Conservation (phyloP, 2,797 vertebrate species). For the Falco naumanni region DNA sequence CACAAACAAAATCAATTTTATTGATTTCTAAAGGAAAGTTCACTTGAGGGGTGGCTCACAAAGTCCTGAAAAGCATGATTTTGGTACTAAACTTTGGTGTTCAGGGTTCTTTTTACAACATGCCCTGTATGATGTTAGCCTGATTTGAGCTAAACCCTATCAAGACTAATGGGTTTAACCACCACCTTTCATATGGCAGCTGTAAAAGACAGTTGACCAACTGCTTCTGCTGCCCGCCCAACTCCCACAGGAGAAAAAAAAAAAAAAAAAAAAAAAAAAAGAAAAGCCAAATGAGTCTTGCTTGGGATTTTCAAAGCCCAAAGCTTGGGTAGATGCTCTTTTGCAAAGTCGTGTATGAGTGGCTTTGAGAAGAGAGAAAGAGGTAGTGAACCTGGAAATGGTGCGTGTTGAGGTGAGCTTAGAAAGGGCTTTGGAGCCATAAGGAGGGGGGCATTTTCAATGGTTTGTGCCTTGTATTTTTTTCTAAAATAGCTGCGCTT, state of each 20-base stretch:
- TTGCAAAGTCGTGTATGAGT: not conserved
- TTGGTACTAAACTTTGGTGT: not conserved
- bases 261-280: too few species aligned
- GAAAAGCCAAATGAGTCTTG: not conserved
- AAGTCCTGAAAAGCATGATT: not conserved
- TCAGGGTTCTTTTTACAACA: not conserved
- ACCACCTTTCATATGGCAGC: not conserved
- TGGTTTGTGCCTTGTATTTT: not conserved
- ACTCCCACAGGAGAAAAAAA: too few species aligned
- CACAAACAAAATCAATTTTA: constrained; percentile 38
- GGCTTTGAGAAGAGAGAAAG: not conserved
- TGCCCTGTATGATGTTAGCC: not conserved
- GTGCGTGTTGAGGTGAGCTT: not conserved
- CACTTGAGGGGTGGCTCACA: not conserved
- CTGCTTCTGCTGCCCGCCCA: fast-evolving
- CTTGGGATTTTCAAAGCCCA: not conserved
- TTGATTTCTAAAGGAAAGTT: constrained; percentile 36
- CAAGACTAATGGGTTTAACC: not conserved
- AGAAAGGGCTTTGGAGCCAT: not conserved
- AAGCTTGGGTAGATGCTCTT: not conserved
- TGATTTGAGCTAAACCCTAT: not conserved
- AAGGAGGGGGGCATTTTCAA: not conserved
- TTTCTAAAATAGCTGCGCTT: not conserved
- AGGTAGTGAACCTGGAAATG: not conserved
- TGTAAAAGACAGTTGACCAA: not conserved